Percentiles rank a stretch among this genome's conserved stretches.
phyloP scores from a whole-genome alignment of 2,888 invertebrate genomes.

The Brenthis hecate region DNA sequence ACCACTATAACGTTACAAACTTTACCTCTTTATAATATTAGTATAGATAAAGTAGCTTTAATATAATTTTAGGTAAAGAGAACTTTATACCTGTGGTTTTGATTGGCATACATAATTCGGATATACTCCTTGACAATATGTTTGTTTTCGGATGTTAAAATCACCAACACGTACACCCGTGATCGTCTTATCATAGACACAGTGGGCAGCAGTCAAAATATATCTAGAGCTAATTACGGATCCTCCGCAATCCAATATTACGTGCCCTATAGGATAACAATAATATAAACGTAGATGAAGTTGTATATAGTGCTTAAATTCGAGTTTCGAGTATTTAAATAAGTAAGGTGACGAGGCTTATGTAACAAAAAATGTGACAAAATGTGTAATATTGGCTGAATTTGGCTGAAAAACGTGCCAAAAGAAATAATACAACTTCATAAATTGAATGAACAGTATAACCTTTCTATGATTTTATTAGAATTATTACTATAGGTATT shows the following conservation, averaged over 20 bases:
- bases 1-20: too few relatives aligned
- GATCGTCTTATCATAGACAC: conserved; percentile 33
- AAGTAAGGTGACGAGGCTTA: too few relatives aligned
- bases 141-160: conserved; percentile 27
- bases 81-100: conserved; percentile 36
- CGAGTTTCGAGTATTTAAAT: too few relatives aligned
- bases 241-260: conserved; percentile 68
- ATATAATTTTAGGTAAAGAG: background rate
- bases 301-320: conserved; percentile 33
- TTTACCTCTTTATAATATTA: too few relatives aligned
- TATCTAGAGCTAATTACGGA: conserved; percentile 40
- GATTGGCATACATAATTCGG: conserved; percentile 35
- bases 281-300: background rate
- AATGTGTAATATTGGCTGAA: too few relatives aligned
- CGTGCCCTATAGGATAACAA: conserved; percentile 36
- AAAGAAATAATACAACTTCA: too few relatives aligned
- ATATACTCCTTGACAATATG: conserved; percentile 38
- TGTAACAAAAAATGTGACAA: too few relatives aligned
- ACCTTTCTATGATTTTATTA: too few relatives aligned
- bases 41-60: too few relatives aligned
- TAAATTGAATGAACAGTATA: too few relatives aligned
- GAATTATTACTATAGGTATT: too few relatives aligned
- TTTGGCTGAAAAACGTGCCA: too few relatives aligned
- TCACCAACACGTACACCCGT: conserved; percentile 43
- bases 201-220: conserved; percentile 44